Conservation (phyloP, 2,888 invertebrate species). For the Onchidella celtica region DNA sequence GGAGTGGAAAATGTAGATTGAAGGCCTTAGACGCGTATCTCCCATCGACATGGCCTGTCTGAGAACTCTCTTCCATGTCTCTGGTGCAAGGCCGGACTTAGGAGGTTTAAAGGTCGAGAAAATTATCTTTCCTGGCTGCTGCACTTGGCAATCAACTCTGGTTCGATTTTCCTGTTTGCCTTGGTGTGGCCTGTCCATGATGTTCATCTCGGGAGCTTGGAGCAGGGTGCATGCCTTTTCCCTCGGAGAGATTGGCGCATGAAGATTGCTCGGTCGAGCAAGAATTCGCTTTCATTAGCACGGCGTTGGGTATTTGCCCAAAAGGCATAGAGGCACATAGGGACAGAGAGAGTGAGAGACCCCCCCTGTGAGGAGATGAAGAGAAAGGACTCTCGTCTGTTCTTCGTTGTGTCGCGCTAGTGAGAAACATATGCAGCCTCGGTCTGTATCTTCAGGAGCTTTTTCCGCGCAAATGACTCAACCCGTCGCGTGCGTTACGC, state of each 20-base stretch:
- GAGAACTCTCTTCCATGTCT: not conserved
- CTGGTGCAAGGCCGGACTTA: not conserved
- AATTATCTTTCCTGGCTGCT: slow-evolving; percentile 47
- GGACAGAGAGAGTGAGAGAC: too few species aligned
- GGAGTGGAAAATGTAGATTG: slow-evolving; percentile 42
- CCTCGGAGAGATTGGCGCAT: slow-evolving; percentile 20
- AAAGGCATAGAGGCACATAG: slow-evolving; percentile 6
- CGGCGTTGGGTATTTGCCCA: slow-evolving; percentile 43
- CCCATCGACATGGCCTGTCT: not conserved
- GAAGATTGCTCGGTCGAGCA: slow-evolving; percentile 39
- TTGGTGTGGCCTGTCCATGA: slow-evolving; percentile 19
- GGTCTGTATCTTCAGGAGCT: slow-evolving; percentile 9
- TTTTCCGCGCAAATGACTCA: not conserved
- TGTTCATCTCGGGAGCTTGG: slow-evolving; percentile 1
- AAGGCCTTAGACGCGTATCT: slow-evolving; percentile 22
- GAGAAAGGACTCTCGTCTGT: not conserved
- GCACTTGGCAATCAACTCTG: slow-evolving; percentile 42
- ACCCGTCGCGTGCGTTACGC: slow-evolving; percentile 22
- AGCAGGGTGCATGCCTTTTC: slow-evolving; percentile 12
- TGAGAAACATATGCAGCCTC: slow-evolving; percentile 26
- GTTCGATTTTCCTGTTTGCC: slow-evolving; percentile 20
- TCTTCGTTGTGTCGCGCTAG: slow-evolving; percentile 11
- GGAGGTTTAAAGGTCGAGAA: slow-evolving; percentile 18
- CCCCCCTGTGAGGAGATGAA: slow-evolving; percentile 34
- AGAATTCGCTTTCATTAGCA: slow-evolving; percentile 43